Percentiles rank a stretch among this genome's conserved stretches.
Evolutionary conservation across 2,113 vertebrate species (phyloP).

Genomic region (Microtus pennsylvanicus): DNA sequence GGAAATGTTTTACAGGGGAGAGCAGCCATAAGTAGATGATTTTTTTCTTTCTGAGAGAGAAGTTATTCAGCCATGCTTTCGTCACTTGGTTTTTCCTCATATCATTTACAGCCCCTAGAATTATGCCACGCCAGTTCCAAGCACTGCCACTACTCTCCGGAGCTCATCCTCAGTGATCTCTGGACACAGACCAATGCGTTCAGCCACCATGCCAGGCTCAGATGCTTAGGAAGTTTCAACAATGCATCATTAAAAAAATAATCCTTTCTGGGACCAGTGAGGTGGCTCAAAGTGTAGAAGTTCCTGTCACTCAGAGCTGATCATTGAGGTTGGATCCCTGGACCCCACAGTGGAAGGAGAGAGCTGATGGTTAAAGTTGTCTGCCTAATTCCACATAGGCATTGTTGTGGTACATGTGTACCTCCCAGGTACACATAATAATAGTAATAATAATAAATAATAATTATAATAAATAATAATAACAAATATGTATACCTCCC

Average conservation of each 20-base stretch:
- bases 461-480: not conserved
- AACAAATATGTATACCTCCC: no score
- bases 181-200: not conserved
- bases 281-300: not conserved
- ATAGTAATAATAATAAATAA: no score
- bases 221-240: not conserved
- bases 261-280: not conserved
- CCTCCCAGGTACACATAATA: not conserved
- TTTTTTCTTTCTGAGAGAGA: not conserved
- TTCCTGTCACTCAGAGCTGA: not conserved
- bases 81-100: not conserved
- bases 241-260: not conserved
- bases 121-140: no score
- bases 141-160: not conserved
- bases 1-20: not conserved
- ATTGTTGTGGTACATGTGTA: not conserved
- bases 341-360: not conserved
- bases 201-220: not conserved
- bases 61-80: not conserved
- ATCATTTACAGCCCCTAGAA: not conserved
- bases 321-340: not conserved
- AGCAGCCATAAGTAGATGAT: not conserved
- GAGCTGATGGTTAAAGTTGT: not conserved
- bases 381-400: not conserved
- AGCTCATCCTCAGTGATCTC: not conserved